Evolutionary conservation across 2,113 vertebrate genomes (phyloP).

Genomic region (Neofelis nebulosa): DNA sequence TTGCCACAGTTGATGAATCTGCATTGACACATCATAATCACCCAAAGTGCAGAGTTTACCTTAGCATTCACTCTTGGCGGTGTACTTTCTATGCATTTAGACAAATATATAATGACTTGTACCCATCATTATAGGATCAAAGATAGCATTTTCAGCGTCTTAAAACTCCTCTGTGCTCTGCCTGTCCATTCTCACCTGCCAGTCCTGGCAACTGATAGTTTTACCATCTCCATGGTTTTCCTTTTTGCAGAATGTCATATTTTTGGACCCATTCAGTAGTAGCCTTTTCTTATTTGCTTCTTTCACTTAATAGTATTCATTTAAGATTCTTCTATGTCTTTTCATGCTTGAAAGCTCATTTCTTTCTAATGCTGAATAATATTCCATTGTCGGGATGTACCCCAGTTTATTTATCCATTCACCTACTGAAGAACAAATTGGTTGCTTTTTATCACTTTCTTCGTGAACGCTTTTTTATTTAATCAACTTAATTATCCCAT

Average conservation of each 20-base stretch:
- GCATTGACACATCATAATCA: background rate
- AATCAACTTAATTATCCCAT: background rate
- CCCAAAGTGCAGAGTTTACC: background rate
- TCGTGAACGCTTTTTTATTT: background rate
- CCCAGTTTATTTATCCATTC: background rate
- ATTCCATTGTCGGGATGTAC: background rate
- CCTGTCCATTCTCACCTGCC: background rate
- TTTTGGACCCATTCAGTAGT: background rate
- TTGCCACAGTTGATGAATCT: background rate
- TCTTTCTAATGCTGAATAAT: background rate
- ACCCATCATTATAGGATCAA: background rate
- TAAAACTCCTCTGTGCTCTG: background rate
- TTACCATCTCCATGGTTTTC: background rate
- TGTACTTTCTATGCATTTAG: background rate
- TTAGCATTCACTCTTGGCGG: background rate
- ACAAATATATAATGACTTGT: background rate
- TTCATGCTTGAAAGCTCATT: background rate
- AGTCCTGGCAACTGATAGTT: background rate
- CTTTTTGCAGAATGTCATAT: background rate
- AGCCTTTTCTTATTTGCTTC: background rate
- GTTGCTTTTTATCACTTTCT: background rate
- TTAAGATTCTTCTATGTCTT: background rate
- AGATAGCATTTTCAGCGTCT: background rate
- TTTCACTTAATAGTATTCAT: background rate
- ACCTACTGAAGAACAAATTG: background rate